Evolutionary conservation across 2,888 invertebrate genomes (phyloP).

Genomic region (Dolomedes plantarius): DNA sequence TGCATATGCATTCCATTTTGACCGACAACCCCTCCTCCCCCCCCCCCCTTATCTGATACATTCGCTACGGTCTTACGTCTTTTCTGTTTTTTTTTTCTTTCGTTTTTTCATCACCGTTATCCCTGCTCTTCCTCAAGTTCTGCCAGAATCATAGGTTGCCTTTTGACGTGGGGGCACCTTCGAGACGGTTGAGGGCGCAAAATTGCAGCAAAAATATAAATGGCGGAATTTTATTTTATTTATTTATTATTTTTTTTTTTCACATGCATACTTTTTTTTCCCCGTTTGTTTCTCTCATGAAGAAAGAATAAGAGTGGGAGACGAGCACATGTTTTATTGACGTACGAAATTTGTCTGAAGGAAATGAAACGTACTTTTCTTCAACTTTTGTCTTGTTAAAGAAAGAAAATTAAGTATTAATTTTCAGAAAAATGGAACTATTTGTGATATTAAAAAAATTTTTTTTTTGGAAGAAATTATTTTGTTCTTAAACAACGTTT

Average conservation of each 20-base stretch:
- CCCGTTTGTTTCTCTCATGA: not conserved
- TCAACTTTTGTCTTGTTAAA: no score
- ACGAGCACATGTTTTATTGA: not conserved
- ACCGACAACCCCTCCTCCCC: constrained; percentile 31
- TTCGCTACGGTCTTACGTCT: constrained; percentile 14
- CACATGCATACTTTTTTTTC: no score
- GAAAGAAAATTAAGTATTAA: no score
- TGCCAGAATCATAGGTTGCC: constrained; percentile 52
- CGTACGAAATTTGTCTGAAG: not conserved
- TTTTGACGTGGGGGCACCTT: constrained; percentile 33
- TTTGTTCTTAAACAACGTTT: no score
- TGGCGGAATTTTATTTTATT: not conserved
- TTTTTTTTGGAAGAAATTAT: no score
- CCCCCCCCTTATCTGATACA: constrained; percentile 22
- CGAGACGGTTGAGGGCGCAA: not conserved
- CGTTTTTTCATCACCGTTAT: constrained; percentile 12
- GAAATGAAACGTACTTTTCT: not conserved
- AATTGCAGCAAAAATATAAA: constrained; percentile 13
- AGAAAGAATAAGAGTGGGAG: not conserved
- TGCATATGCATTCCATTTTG: constrained; percentile 70
- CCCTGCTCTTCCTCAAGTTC: not conserved
- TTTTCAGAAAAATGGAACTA: no score
- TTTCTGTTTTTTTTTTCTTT: not conserved
- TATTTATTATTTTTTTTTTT: no score
- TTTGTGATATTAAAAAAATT: no score